Evolutionary conservation across 2,113 vertebrate species (phyloP).

Genomic region (Equus przewalskii): DNA sequence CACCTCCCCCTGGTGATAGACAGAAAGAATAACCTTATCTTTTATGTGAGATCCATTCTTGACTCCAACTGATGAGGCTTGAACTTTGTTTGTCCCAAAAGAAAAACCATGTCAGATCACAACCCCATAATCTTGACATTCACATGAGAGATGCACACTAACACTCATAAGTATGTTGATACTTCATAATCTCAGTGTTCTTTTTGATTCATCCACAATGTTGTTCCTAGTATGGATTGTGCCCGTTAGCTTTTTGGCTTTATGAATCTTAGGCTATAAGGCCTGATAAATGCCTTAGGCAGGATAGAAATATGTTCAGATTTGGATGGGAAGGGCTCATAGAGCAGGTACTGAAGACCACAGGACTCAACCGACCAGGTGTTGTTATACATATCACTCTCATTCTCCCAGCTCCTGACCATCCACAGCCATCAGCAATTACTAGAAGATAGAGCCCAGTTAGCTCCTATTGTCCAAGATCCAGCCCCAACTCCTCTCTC

Average conservation of each 20-base stretch:
- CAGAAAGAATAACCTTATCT: background rate
- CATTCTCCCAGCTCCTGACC: background rate
- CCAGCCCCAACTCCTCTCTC: background rate
- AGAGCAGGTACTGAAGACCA: background rate
- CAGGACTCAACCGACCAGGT: background rate
- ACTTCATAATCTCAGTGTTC: background rate
- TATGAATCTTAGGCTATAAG: background rate
- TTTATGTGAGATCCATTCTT: background rate
- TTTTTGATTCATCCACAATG: background rate
- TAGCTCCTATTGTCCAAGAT: background rate
- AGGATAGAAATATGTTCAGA: background rate
- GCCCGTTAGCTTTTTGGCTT: background rate
- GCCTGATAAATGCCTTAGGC: background rate
- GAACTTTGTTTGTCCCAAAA: background rate
- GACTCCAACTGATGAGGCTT: background rate
- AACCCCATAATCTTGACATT: background rate
- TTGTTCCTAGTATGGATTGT: too few species aligned
- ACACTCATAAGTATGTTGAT: rapidly evolving
- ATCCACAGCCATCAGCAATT: background rate
- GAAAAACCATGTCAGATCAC: background rate
- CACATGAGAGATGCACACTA: background rate
- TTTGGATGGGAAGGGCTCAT: background rate
- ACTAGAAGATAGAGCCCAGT: background rate
- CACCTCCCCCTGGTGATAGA: background rate
- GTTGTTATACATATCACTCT: background rate